Evolutionary conservation across 2,888 invertebrate species (phyloP).

Genomic region (Megalurothrips usitatus): DNA sequence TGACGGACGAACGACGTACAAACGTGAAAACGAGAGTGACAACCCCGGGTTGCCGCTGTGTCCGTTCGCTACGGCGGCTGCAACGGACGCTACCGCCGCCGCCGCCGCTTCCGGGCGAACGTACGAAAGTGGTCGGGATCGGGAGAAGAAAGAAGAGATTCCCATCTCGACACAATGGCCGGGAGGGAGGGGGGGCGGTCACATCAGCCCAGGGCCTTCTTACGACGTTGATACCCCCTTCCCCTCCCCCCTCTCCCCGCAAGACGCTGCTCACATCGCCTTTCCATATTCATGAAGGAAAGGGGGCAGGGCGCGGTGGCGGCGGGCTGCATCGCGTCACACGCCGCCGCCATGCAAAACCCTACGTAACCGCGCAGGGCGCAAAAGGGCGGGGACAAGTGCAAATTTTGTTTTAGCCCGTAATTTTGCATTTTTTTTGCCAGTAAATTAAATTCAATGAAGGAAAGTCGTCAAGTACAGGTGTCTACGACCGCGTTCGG

Average conservation of each 20-base stretch:
- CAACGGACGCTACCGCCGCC: neutral
- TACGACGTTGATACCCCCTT: neutral
- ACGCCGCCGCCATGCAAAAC: no score
- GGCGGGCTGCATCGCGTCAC: no score
- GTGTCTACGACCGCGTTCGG: no score
- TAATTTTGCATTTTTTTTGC: no score
- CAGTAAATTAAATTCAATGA: no score
- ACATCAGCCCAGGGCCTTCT: no score
- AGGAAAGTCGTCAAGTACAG: no score
- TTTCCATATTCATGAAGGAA: conserved; percentile 14
- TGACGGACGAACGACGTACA: neutral
- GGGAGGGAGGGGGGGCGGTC: neutral
- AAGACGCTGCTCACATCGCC: neutral
- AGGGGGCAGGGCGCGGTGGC: neutral
- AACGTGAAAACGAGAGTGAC: neutral
- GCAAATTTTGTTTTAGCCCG: no score
- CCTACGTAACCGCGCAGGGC: no score
- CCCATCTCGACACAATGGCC: conserved; percentile 10
- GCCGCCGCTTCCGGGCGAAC: neutral
- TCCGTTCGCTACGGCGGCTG: neutral
- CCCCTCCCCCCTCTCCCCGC: neutral
- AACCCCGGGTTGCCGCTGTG: neutral
- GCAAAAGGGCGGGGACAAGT: no score
- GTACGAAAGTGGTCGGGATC: neutral
- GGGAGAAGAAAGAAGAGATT: neutral